These are phyloP conservation scores for Bothrops alternatus DNA, from an alignment of 2,797 vertebrate species.

Conservation along the genomic window DNA sequence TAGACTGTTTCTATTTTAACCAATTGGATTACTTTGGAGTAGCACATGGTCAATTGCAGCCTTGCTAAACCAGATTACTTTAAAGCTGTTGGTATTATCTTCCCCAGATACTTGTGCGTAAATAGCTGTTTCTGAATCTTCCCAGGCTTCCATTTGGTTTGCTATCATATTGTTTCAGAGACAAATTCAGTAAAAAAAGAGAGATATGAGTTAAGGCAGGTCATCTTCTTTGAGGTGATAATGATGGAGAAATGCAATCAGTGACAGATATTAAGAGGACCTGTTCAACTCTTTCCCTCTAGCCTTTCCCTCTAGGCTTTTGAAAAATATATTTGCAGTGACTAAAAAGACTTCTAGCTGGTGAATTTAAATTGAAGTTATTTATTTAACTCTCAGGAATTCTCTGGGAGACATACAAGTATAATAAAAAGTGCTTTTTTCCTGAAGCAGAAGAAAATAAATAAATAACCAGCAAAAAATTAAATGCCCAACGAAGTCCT, in stretches of 20 bases:
- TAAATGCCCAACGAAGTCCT: neutral
- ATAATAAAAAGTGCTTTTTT: neutral
- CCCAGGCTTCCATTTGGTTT: constrained; percentile 37
- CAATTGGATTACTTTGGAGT: neutral
- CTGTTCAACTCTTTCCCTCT: neutral
- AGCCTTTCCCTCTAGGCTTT: neutral
- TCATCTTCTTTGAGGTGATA: constrained; percentile 1
- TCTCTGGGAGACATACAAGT: neutral
- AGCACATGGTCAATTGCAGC: neutral
- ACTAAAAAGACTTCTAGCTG: neutral
- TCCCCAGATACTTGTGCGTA: constrained; percentile 10
- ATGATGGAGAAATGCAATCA: constrained; percentile 26
- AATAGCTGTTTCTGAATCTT: constrained; percentile 37
- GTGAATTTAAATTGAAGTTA: neutral
- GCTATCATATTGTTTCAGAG: neutral
- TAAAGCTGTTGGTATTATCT: constrained; percentile 41
- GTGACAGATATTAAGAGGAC: constrained; percentile 8
- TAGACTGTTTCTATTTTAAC: neutral
- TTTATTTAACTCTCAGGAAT: neutral
- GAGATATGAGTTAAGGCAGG: neutral
- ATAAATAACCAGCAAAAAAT: neutral
- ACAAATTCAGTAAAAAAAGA: constrained; percentile 16
- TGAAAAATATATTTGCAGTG: neutral
- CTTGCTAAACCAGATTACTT: constrained; percentile 4
- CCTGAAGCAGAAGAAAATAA: neutral